A percentile compares a stretch with the other conserved stretches of the same genome.
Conservation (phyloP, 2,113 vertebrate species). For the Dipodomys stephensi region DNA sequence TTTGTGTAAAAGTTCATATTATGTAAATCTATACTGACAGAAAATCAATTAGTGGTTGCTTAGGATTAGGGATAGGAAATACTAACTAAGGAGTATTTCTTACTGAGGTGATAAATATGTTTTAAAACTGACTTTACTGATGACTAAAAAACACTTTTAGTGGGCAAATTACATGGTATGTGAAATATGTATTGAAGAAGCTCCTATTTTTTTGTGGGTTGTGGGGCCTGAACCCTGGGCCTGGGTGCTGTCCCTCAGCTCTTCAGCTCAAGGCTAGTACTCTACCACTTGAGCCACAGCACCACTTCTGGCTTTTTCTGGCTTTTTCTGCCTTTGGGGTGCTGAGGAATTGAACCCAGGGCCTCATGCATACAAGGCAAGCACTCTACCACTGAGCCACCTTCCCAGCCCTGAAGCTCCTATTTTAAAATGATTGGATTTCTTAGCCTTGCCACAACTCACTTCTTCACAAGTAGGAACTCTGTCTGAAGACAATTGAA, state of each 20-base stretch:
- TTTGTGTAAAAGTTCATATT: background rate
- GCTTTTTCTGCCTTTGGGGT: no score
- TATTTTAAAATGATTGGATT: background rate
- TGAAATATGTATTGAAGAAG: constrained; percentile 17
- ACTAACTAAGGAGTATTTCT: background rate
- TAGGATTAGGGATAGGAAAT: background rate
- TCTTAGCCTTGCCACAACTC: constrained; percentile 65
- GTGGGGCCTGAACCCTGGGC: no score
- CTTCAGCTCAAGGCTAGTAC: no score
- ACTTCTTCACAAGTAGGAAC: constrained; percentile 98
- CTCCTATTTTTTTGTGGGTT: background rate
- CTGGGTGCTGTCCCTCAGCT: no score
- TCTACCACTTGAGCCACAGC: no score
- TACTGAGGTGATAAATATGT: background rate
- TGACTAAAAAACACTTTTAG: constrained; percentile 23
- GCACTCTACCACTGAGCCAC: no score
- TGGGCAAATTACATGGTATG: background rate
- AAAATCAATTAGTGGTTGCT: background rate
- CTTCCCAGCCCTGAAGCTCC: no score
- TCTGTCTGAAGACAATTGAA: constrained; percentile 89
- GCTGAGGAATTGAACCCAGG: no score
- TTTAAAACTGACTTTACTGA: background rate
- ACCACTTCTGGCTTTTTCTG: no score
- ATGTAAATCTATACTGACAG: constrained; percentile 18
- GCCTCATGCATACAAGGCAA: no score